Evolutionary conservation across 1,140 invertebrate species (phyloP).

Genomic region (Eurytemora carolleeae): DNA sequence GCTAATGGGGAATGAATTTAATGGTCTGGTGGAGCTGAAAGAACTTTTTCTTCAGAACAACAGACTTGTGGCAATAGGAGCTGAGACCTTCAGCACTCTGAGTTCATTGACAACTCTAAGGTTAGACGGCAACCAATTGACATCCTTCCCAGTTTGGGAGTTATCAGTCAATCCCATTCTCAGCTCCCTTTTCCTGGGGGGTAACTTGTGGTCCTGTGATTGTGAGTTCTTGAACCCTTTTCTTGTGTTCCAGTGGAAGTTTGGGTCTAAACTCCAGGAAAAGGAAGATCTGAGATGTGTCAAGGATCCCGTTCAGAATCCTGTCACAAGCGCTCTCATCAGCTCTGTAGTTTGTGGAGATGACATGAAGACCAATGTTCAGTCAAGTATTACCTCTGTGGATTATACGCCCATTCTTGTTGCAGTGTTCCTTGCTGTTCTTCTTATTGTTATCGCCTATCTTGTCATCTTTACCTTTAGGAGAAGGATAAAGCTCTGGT

Average conservation of each 20-base stretch:
- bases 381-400: too few relatives aligned
- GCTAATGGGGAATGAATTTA: slow-evolving; percentile 57
- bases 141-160: slow-evolving; percentile 39
- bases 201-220: slow-evolving; percentile 27
- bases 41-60: slow-evolving; percentile 71
- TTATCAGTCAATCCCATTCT: slow-evolving; percentile 23
- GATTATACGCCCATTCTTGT: too few relatives aligned
- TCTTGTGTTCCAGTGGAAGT: slow-evolving; percentile 18
- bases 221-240: slow-evolving; percentile 22
- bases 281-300: slow-evolving; percentile 34
- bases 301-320: too few relatives aligned
- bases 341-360: too few relatives aligned
- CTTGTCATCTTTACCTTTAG: too few relatives aligned
- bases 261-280: slow-evolving; percentile 42
- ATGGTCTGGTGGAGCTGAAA: slow-evolving; percentile 41
- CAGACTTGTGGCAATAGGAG: slow-evolving; percentile 54
- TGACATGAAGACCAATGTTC: too few relatives aligned
- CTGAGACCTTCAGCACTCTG: slow-evolving; percentile 55
- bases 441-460: too few relatives aligned
- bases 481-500: too few relatives aligned
- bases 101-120: slow-evolving; percentile 55
- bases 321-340: too few relatives aligned
- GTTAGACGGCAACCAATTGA: slow-evolving; percentile 58
- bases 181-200: slow-evolving; percentile 22
- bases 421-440: too few relatives aligned